Evolutionary conservation across 2,797 vertebrate species (phyloP), one percentile per base, ranked within the genome.

Genomic region (Todus mexicanus): DNA sequence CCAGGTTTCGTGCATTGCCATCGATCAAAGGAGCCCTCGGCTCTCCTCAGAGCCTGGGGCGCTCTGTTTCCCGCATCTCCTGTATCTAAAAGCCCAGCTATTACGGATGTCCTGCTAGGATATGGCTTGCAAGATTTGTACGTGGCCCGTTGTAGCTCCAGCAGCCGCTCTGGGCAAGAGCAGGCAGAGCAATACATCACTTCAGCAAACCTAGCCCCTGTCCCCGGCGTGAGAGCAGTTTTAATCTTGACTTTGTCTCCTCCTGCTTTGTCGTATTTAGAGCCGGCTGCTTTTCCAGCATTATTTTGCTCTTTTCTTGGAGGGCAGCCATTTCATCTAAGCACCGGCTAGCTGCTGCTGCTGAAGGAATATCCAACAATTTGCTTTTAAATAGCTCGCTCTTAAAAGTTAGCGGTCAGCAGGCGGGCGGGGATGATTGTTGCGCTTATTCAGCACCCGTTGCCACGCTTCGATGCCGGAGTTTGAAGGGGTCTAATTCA

Each of bases 301-400:
- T 88, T 93, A 90, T 96, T 96, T 94, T 92, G 92, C 7, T 70
- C 9, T 96, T 97, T 96, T 91, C 94, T 96, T 95, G 91, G 89
- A 93, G 82, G 68, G 91, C 96, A 96, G 94, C 96, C 95, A 92
- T 95, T 96, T 95, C 95, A 93, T 87, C 90, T 95, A 84, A 93
- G 90, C 66, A 90, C 80, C 17, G 31, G 84, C 93, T 96, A 48
- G 88, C 93, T 92, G 91, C 93, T 94, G 95, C 91, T 43, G 65
- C 73, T 10, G 78, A 90, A 96, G 93, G 94, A 90, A 90, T 92
- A 89, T 85, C 94, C 87, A 84, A 73, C 88, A 47, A 92, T 96
- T 95, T 84, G 51, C 85, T 95, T 68, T 81, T 89, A 48, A 97
- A 93, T 56, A 63, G 84, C 75, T 83, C 43, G 42, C 73, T 90